Conservation (phyloP, 1,140 invertebrate genomes). For the Rhagoletis pomonella region DNA sequence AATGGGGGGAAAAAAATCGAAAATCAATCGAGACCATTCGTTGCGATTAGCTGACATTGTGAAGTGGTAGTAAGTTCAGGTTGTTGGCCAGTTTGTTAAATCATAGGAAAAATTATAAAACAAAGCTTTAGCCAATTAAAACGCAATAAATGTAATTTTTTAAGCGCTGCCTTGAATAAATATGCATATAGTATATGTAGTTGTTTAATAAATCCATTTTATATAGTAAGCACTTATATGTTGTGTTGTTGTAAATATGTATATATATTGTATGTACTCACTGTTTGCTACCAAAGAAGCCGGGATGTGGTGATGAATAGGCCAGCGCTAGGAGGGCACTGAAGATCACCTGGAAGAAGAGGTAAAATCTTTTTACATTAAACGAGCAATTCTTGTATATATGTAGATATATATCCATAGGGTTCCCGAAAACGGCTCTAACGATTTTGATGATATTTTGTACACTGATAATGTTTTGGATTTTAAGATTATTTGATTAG, state of each 20-base stretch:
- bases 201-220: background rate
- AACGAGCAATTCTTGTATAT: background rate
- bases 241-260: background rate
- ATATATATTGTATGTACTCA: slow-evolving; percentile 59
- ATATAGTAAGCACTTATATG: background rate
- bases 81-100: slow-evolving; percentile 68
- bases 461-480: too few species aligned
- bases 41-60: background rate
- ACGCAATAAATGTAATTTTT: slow-evolving; percentile 25
- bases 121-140: slow-evolving; percentile 38
- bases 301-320: slow-evolving; percentile 67
- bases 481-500: too few species aligned
- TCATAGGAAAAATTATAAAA: slow-evolving; percentile 19
- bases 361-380: background rate
- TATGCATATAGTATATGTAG: background rate
- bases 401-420: too few species aligned
- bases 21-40: slow-evolving; percentile 12
- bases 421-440: too few species aligned
- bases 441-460: too few species aligned
- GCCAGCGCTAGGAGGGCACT: slow-evolving; percentile 67
- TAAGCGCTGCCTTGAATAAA: background rate
- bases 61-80: background rate
- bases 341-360: slow-evolving; percentile 63
- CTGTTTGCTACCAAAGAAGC: slow-evolving; percentile 68
- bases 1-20: background rate